Evolutionary conservation across 2,797 vertebrate genomes (phyloP), one percentile per base, ranked within the genome.

Genomic region (Sebastes dallii): DNA sequence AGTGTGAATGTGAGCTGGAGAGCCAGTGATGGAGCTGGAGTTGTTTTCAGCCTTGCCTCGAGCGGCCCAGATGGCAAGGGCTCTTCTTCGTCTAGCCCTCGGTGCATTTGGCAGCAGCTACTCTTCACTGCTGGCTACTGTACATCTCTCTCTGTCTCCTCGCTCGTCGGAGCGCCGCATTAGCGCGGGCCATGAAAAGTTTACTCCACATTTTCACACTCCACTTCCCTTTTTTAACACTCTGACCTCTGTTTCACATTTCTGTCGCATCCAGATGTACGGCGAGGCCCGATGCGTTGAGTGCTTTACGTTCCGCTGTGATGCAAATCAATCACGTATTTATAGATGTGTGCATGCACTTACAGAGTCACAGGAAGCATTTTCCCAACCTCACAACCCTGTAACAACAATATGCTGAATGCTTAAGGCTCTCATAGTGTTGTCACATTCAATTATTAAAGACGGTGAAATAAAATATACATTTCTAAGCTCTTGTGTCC

Each of bases 11-110:
- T 14, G 81, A 84, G 78, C 39, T 39, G 62, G 50, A 81, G 81
- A 90, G 86, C 77, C 81, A 74, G 84, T 66, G 74, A 86, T 79
- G 82, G 79, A 88, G 85, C 72, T 20, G 79, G 91, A 91, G 90
- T 91, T 92, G 91, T 92, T 94, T 93, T 91, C 89, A 91, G 86
- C 88, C 69, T 93, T 36, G 94, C 94, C 94, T 90, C 56, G 50
- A 91, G 94, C 90, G 25, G 83, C 86, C 91, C 91, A 94, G 92
- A 94, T 95, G 94, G 93, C 88, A 70, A 74, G 79, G 82, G 84
- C 85, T 90, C 83, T 59, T 91, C 90, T 93, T 77, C 70, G 70
- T 91, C 87, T 91, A 75, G 89, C 93, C 92, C 89, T 91, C 76
- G 66, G 90, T 89, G 86, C 87, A 87, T 90, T 93, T 95, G 94